phyloP scores from a whole-genome alignment of 92 coral and sea anemone species.

The Zoanthus solanderi region DNA sequence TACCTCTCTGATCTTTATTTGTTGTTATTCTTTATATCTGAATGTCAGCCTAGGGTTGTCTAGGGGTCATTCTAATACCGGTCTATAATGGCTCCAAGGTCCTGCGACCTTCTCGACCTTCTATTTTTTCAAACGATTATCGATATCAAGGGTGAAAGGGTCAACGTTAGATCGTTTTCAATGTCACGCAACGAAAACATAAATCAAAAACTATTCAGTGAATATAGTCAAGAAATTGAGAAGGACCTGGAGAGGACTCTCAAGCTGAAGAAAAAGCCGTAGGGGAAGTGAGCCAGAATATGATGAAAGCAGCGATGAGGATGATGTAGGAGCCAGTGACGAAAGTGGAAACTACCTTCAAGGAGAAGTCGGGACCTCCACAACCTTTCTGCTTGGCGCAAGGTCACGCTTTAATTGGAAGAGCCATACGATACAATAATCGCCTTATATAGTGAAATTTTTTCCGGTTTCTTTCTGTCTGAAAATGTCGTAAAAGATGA shows the following conservation, averaged over 20 bases:
- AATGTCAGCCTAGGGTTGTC: constrained; percentile 6
- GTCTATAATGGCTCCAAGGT: too few species aligned
- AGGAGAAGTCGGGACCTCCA: constrained; percentile 66
- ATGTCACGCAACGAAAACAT: too few species aligned
- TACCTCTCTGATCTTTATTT: too few species aligned
- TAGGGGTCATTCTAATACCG: background rate
- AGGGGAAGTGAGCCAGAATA: constrained; percentile 43
- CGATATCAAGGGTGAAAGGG: too few species aligned
- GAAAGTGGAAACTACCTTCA: constrained; percentile 48
- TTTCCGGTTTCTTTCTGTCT: constrained; percentile 39
- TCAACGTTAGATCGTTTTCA: too few species aligned
- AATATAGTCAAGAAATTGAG: too few species aligned
- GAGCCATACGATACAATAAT: constrained; percentile 69
- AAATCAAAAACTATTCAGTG: too few species aligned
- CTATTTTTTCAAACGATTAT: too few species aligned
- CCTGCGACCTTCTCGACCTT: too few species aligned
- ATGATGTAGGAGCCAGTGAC: constrained; percentile 23
- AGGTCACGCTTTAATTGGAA: constrained; percentile 68
- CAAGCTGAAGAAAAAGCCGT: too few species aligned
- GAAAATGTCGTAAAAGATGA: constrained; percentile 26
- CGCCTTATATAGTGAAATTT: constrained; percentile 30
- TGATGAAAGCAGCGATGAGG: too few species aligned
- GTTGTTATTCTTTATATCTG: background rate
- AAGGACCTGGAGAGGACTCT: too few species aligned
- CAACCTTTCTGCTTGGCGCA: constrained; percentile 69